A percentile compares a stretch with the other conserved stretches of the same genome.
Conservation (phyloP, 2,797 vertebrate genomes). For the Helostoma temminkii region DNA sequence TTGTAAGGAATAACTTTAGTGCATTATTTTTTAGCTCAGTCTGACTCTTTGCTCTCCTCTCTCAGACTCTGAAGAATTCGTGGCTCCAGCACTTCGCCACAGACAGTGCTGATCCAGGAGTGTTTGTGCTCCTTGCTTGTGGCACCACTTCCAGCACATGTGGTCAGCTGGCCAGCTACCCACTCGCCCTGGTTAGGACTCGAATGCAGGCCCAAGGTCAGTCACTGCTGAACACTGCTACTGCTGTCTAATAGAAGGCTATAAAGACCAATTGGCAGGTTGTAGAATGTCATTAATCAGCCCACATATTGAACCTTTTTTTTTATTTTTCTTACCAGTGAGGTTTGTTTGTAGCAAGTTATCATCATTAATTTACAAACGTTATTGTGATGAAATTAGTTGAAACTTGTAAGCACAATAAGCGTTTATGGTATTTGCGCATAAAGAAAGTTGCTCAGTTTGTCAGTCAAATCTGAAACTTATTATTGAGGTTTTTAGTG, state of each 20-base stretch:
- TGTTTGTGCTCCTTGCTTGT: constrained; percentile 96
- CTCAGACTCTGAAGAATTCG: constrained; percentile 93
- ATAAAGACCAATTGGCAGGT: neutral
- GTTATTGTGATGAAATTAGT: no score
- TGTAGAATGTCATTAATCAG: neutral
- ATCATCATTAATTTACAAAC: no score
- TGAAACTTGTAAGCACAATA: no score
- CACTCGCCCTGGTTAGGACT: constrained; percentile 94
- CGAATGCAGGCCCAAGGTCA: constrained; percentile 98
- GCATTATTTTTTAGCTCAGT: neutral
- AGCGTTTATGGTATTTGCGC: no score
- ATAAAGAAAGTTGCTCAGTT: no score
- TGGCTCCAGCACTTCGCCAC: constrained; percentile 93
- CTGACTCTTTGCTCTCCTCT: constrained; percentile 3
- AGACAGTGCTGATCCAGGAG: constrained; percentile 92
- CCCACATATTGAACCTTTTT: no score
- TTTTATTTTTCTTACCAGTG: neutral
- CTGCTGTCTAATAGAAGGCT: neutral
- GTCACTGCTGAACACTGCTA: constrained; percentile 20
- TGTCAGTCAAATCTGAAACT: no score
- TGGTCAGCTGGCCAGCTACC: constrained; percentile 95
- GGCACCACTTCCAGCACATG: constrained; percentile 96
- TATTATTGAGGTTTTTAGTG: no score
- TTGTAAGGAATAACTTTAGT: neutral
- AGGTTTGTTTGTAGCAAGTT: no score